Evolutionary conservation across 2,113 vertebrate genomes (phyloP).

Genomic region (Bubo blakistoni): DNA sequence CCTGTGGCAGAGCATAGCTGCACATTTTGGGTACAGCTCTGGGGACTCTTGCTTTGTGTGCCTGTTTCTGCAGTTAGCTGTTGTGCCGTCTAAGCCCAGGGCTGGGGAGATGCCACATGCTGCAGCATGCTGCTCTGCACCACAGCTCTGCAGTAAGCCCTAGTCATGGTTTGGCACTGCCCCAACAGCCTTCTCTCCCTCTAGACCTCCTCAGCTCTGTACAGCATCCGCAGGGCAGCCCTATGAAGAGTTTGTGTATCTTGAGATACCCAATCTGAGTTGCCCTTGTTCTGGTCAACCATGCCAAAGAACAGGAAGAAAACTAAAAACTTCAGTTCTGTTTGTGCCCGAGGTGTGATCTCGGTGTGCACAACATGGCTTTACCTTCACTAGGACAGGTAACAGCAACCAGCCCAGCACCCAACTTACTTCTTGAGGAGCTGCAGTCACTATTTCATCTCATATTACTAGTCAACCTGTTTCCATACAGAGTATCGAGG

Average conservation of each 20-base stretch:
- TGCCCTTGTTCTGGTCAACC: not conserved
- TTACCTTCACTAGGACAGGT: not conserved
- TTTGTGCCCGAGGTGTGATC: not conserved
- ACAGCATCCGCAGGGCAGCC: not conserved
- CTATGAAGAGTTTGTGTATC: not conserved
- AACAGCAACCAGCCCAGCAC: not conserved
- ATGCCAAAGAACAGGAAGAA: not conserved
- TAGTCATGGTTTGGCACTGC: not conserved
- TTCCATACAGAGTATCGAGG: not conserved
- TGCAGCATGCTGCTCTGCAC: not conserved
- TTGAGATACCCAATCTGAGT: not conserved
- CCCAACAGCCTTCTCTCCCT: not conserved
- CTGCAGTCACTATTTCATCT: not conserved
- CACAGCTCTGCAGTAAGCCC: not conserved
- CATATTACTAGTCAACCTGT: not conserved
- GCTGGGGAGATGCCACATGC: not conserved
- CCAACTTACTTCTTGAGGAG: not conserved
- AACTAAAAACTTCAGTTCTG: not conserved
- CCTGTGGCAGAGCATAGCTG: not conserved
- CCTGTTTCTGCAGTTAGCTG: not conserved
- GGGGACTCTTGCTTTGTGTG: not conserved
- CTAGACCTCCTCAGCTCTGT: not conserved
- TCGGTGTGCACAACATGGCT: not conserved
- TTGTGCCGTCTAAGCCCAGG: not conserved
- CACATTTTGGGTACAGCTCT: not conserved